A percentile compares a stretch with the other conserved stretches of the same genome.
phyloP scores from a whole-genome alignment of 2,888 invertebrate genomes.

The Ferrisia virgata region DNA sequence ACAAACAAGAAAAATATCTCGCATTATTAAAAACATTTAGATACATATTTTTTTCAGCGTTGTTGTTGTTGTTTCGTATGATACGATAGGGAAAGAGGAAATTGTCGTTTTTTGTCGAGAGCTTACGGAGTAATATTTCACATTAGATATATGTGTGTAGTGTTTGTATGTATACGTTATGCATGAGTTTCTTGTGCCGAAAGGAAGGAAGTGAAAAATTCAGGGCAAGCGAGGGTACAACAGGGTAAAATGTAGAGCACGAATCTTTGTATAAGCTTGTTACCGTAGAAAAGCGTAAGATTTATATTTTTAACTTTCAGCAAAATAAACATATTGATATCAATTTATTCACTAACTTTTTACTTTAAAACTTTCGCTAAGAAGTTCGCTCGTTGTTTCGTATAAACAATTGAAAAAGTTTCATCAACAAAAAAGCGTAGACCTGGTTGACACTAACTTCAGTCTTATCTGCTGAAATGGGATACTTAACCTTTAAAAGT shows the following conservation, averaged over 20 bases:
- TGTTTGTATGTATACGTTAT: constrained; percentile 3
- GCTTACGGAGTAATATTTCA: not conserved
- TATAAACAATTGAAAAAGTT: constrained; percentile 28
- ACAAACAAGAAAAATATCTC: not conserved
- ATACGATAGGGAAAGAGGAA: no score
- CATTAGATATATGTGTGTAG: no score
- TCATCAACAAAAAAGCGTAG: constrained; percentile 17
- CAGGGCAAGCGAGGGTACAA: not conserved
- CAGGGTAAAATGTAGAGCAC: not conserved
- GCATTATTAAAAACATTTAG: not conserved
- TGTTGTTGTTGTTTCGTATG: not conserved
- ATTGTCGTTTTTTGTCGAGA: no score
- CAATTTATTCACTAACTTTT: constrained; percentile 32
- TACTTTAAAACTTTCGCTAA: constrained; percentile 11
- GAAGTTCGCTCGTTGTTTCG: constrained; percentile 26
- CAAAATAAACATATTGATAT: constrained; percentile 38
- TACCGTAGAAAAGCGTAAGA: constrained; percentile 34
- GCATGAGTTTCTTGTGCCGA: not conserved
- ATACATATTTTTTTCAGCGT: not conserved
- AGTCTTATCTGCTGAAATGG: constrained; percentile 30
- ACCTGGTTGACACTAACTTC: constrained; percentile 34
- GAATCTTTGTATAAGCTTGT: constrained; percentile 28
- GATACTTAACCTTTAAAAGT: constrained; percentile 36
- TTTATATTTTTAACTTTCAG: constrained; percentile 35
- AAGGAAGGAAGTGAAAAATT: not conserved